Percentiles rank a stretch among this genome's conserved stretches.
phyloP scores from a whole-genome alignment of 2,113 vertebrate genomes.

The Rhineura floridana region DNA sequence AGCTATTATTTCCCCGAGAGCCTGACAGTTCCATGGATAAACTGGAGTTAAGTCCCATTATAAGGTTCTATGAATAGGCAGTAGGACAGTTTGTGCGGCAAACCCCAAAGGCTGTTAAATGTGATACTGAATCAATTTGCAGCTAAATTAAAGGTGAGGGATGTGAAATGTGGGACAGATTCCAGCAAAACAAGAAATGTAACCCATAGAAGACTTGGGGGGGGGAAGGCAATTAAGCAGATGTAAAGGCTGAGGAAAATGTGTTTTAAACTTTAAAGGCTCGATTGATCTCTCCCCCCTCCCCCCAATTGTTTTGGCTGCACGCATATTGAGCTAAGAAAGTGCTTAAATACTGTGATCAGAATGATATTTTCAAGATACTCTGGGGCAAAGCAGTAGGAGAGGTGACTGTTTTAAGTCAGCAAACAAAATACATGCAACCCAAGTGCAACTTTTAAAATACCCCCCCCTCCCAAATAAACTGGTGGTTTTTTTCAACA shows the following conservation, averaged over 20 bases:
- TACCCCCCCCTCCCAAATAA: slow-evolving; percentile 18
- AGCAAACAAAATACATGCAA: slow-evolving; percentile 49
- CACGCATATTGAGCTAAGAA: slow-evolving; percentile 43
- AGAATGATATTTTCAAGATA: slow-evolving; percentile 59
- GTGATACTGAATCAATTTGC: slow-evolving; percentile 60
- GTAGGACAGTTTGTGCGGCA: slow-evolving; percentile 52
- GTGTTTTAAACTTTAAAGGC: slow-evolving; percentile 32
- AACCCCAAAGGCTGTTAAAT: slow-evolving; percentile 63
- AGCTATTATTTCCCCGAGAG: slow-evolving; percentile 65
- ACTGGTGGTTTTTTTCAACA: slow-evolving; percentile 59
- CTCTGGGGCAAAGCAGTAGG: slow-evolving; percentile 54
- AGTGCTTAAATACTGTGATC: slow-evolving; percentile 48
- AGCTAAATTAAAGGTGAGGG: slow-evolving; percentile 53
- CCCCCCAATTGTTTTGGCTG: slow-evolving; percentile 24
- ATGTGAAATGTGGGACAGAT: slow-evolving; percentile 39
- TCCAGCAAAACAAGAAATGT: slow-evolving; percentile 59
- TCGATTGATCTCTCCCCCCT: slow-evolving; percentile 35
- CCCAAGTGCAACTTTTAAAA: slow-evolving; percentile 20
- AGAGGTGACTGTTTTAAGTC: slow-evolving; percentile 50
- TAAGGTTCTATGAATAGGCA: slow-evolving; percentile 62
- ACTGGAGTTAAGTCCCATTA: slow-evolving; percentile 61
- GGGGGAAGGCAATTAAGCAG: slow-evolving; percentile 37
- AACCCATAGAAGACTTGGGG: slow-evolving; percentile 24
- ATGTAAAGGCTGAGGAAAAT: slow-evolving; percentile 14
- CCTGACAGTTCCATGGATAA: slow-evolving; percentile 65